Evolutionary conservation across 2,888 invertebrate genomes (phyloP).

Genomic region (Latrodectus hesperus): DNA sequence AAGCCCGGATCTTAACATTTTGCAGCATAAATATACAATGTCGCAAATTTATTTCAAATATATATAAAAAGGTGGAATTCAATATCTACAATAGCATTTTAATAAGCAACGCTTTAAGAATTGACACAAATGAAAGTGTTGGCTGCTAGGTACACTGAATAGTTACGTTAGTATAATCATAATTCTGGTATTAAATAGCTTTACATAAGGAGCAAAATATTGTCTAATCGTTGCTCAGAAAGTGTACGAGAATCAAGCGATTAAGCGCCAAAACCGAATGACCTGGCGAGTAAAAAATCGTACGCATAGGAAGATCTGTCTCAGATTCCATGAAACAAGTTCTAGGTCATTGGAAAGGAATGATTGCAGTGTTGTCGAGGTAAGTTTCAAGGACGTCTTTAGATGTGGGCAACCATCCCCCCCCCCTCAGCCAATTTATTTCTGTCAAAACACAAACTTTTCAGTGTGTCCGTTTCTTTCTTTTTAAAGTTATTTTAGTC

Average conservation of each 20-base stretch:
- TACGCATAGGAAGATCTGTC: slow-evolving; percentile 24
- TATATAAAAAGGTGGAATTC: no score
- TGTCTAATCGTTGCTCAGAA: background rate
- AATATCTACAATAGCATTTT: no score
- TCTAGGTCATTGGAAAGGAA: slow-evolving; percentile 51
- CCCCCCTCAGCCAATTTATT: no score
- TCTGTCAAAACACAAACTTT: background rate
- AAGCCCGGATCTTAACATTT: no score
- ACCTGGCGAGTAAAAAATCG: slow-evolving; percentile 16
- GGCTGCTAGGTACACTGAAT: no score
- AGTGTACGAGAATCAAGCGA: slow-evolving; percentile 16
- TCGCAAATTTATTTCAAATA: no score
- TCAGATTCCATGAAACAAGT: slow-evolving; percentile 45
- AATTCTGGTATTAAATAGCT: no score
- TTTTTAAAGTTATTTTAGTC: background rate
- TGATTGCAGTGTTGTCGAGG: slow-evolving; percentile 16
- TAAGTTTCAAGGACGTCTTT: slow-evolving; percentile 38
- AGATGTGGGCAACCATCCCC: background rate
- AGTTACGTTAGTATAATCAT: no score
- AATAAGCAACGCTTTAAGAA: no score
- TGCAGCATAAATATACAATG: no score
- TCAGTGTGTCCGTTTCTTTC: background rate
- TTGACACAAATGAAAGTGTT: no score
- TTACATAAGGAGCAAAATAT: no score
- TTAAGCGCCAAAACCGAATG: slow-evolving; percentile 34